Base-by-base conservation (phyloP, 2,888 invertebrate genomes). In the Drosophila merina region DNA sequence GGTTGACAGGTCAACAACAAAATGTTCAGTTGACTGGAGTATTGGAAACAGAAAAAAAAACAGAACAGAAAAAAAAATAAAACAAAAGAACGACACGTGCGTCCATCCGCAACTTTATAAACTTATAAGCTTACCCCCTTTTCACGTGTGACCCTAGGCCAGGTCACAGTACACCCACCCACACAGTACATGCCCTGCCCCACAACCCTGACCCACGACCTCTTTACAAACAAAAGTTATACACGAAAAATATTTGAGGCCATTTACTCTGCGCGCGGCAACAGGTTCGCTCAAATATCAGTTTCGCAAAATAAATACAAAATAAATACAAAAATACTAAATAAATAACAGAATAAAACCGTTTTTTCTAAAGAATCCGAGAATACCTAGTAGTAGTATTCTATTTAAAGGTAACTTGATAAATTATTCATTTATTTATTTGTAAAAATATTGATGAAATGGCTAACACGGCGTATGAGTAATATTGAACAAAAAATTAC, bases 71-170 rank as follows among this genome's bases (percentile, higher is more conserved):
- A 7, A 26, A 60, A 59, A 36, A 49, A 26, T 36, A 48, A 31
- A 38, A 33, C n/a, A 44, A 56, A 9, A 25, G 42, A 60, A 54
- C 54, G 69, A 69, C 69, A 69, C 69, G 71, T 70, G 69, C 71
- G 69, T 54, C 38, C 60, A 54, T 60, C 69, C 71, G 71, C 45
- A 64, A 64, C 64, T 64, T 64, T 54, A 64, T 64, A 54, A 64
- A 64, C 64, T 64, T 54, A 64, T 64, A 45, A 54, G 64, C 64
- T 64, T 54, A 45, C 45, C 54, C 62, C 63, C 54, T 25, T 38
- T 45, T 14, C 64, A 64, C 44, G 52, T 45, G 45, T 14, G 54
- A 64, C 51, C 66, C 66, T 52, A 3, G 64, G 54, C 45, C 45
- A 54, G 63, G 63, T 62, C 44, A 31, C 60, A 31, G 25, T 20